Percentiles rank a stretch among this genome's conserved stretches.
Conservation (phyloP, 2,888 invertebrate genomes). For the Melanargia galathea region DNA sequence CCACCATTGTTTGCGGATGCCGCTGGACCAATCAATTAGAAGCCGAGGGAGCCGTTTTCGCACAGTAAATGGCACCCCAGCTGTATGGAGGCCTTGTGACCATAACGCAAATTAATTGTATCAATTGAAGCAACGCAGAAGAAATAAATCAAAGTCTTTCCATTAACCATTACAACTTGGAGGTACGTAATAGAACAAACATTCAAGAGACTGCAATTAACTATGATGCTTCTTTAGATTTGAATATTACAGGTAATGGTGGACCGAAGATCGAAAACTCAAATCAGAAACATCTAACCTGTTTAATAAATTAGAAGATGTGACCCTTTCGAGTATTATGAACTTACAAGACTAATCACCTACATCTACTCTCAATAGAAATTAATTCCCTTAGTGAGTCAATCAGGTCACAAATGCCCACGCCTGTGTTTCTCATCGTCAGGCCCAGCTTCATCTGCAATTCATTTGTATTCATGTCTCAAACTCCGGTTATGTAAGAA, state of each 20-base stretch:
- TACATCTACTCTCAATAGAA: slow-evolving; percentile 7
- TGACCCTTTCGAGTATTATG: too few relatives aligned
- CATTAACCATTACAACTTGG: not conserved
- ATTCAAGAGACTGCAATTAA: not conserved
- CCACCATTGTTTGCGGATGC: slow-evolving; percentile 60
- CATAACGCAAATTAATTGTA: slow-evolving; percentile 20
- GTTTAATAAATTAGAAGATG: too few relatives aligned
- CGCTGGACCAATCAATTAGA: slow-evolving; percentile 47
- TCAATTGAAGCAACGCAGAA: slow-evolving; percentile 9
- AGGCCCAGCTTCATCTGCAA: slow-evolving; percentile 40
- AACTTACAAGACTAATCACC: not conserved
- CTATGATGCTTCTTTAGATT: not conserved
- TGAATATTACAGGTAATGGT: not conserved
- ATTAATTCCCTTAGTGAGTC: slow-evolving; percentile 28
- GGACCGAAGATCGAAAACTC: not conserved
- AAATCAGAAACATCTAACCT: too few relatives aligned
- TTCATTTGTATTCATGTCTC: slow-evolving; percentile 62
- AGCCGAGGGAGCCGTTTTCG: slow-evolving; percentile 47
- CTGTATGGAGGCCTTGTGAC: not conserved
- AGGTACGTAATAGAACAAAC: not conserved
- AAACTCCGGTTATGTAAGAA: slow-evolving; percentile 60
- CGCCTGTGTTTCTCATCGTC: slow-evolving; percentile 36
- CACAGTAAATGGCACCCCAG: slow-evolving; percentile 27
- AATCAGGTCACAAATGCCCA: slow-evolving; percentile 33
- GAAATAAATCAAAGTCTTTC: slow-evolving; percentile 3